Percentiles rank a stretch among this genome's conserved stretches.
These are phyloP conservation scores for Hydropsyche betteni DNA, from an alignment of 2,888 invertebrate species.

Conservation along the genomic window DNA sequence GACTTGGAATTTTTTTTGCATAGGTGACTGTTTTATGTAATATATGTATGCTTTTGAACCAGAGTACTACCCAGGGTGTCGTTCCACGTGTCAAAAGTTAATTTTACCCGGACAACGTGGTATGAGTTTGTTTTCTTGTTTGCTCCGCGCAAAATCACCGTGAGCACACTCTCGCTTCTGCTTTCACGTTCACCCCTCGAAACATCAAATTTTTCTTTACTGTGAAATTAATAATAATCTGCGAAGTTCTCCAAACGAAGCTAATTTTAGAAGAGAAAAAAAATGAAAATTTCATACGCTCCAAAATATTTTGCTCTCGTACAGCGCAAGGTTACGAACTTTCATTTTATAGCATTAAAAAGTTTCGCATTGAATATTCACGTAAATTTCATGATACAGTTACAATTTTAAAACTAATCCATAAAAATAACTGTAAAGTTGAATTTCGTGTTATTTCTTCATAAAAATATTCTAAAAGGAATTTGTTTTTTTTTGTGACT, in stretches of 20 bases:
- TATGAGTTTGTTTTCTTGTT: constrained; percentile 31
- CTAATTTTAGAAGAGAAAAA: constrained; percentile 11
- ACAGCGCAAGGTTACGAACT: too few species aligned
- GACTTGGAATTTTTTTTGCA: too few species aligned
- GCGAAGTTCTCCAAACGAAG: constrained; percentile 15
- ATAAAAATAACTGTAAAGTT: too few species aligned
- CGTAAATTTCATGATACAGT: too few species aligned
- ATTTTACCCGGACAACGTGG: constrained; percentile 42
- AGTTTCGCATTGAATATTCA: too few species aligned
- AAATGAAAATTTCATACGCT: not conserved
- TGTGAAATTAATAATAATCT: constrained; percentile 22
- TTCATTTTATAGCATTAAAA: too few species aligned
- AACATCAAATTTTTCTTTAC: constrained; percentile 10
- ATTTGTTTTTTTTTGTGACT: too few species aligned
- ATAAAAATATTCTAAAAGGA: too few species aligned
- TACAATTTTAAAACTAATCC: too few species aligned
- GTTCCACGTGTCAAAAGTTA: constrained; percentile 49
- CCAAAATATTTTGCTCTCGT: too few species aligned
- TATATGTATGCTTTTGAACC: constrained; percentile 15
- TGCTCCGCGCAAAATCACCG: constrained; percentile 21
- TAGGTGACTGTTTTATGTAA: too few species aligned
- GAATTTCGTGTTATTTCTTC: too few species aligned
- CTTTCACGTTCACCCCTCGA: not conserved
- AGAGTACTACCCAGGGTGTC: constrained; percentile 46
- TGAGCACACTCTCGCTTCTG: constrained; percentile 2